A percentile compares a stretch with the other conserved stretches of the same genome.
phyloP scores from a whole-genome alignment of 2,113 vertebrate species.

The Aphyosemion australe region DNA sequence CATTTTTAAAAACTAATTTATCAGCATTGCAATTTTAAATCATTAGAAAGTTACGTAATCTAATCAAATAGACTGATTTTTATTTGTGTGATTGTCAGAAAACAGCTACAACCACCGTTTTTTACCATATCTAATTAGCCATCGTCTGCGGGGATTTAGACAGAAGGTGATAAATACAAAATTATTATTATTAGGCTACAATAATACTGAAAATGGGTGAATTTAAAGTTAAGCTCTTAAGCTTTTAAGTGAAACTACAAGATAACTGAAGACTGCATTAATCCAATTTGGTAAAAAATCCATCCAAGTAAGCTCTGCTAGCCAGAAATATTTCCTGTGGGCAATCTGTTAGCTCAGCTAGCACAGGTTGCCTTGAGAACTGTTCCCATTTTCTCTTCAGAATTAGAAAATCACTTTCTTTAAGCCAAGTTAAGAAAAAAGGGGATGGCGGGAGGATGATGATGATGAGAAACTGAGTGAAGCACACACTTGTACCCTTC shows the following conservation, averaged over 20 bases:
- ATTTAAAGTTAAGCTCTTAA: constrained; percentile 38
- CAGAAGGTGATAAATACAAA: too few relatives aligned
- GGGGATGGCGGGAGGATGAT: constrained; percentile 38
- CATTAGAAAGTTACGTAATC: constrained; percentile 1
- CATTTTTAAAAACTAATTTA: too few relatives aligned
- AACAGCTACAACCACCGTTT: neutral
- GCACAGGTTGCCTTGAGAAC: constrained; percentile 23
- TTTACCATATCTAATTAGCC: too few relatives aligned
- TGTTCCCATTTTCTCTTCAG: constrained; percentile 8
- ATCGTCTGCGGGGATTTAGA: too few relatives aligned
- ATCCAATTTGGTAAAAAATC: constrained; percentile 45
- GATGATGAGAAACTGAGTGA: constrained; percentile 53
- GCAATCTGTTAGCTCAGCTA: constrained; percentile 13
- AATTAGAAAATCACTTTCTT: constrained; percentile 11
- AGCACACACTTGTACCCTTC: constrained; percentile 65
- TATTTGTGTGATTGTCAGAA: neutral
- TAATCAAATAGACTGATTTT: neutral
- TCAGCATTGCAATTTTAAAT: neutral
- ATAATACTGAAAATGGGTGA: constrained; percentile 10
- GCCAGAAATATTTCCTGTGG: constrained; percentile 22
- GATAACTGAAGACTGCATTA: constrained; percentile 27
- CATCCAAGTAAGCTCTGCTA: constrained; percentile 21
- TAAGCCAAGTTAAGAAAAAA: constrained; percentile 34
- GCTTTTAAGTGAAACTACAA: constrained; percentile 36
- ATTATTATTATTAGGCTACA: neutral